A percentile compares a stretch with the other conserved stretches of the same genome.
These are phyloP conservation scores for Ptiloglossa arizonensis DNA, from an alignment of 1,140 invertebrate genomes.

Conservation along the genomic window DNA sequence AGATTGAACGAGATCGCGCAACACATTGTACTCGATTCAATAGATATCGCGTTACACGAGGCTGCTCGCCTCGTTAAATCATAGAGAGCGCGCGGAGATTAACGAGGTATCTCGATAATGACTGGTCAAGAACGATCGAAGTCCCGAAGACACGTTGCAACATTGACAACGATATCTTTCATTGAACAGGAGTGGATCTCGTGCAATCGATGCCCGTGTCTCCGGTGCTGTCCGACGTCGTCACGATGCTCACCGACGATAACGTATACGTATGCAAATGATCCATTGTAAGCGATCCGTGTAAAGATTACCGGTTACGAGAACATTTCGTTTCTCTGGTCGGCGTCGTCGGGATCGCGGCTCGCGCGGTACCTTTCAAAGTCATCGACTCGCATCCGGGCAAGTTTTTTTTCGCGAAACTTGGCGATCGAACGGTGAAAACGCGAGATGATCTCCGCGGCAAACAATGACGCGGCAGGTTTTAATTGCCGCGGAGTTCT, in stretches of 20 bases:
- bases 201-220: background rate
- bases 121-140: background rate
- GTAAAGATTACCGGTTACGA: background rate
- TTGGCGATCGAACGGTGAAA: too few species aligned
- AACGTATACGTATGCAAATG: background rate
- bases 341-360: too few species aligned
- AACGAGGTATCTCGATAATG: constrained; percentile 12
- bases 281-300: background rate
- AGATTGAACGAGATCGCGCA: constrained; percentile 3
- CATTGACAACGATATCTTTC: constrained; percentile 16
- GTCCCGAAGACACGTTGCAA: background rate
- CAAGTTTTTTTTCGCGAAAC: too few species aligned
- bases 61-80: background rate
- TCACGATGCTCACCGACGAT: background rate
- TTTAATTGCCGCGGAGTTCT: constrained; percentile 7
- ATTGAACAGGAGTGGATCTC: constrained; percentile 8
- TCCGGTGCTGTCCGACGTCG: background rate
- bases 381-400: too few species aligned
- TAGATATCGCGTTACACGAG: background rate
- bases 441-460: background rate
- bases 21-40: background rate
- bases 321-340: too few species aligned
- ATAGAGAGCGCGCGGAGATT: background rate
- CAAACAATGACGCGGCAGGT: background rate
- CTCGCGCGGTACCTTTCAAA: too few species aligned